Evolutionary conservation across 2,888 invertebrate species (phyloP).

Genomic region (Latrodectus elegans): DNA sequence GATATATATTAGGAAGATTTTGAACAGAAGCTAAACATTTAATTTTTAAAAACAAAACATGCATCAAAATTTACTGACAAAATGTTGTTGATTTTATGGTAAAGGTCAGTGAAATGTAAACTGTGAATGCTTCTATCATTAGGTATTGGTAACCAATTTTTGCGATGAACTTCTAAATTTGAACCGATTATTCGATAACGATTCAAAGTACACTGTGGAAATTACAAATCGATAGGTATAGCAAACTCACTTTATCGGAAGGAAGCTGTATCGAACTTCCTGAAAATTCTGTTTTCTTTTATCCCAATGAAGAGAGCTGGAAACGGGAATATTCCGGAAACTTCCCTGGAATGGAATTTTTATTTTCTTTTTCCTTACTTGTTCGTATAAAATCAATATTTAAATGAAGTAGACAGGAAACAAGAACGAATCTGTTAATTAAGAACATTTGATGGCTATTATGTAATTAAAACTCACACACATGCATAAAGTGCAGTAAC

Average conservation of each 20-base stretch:
- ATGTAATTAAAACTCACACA: too few relatives aligned
- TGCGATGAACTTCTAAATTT: constrained; percentile 32
- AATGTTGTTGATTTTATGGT: too few relatives aligned
- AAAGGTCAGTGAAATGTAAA: too few relatives aligned
- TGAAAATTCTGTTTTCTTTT: constrained; percentile 29
- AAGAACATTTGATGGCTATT: too few relatives aligned
- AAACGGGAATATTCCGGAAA: constrained; percentile 21
- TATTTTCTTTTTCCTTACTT: not conserved
- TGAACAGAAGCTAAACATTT: too few relatives aligned
- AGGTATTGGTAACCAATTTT: not conserved
- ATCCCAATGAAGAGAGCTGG: constrained; percentile 25
- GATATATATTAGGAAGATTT: too few relatives aligned
- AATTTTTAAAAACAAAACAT: too few relatives aligned
- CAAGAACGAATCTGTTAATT: too few relatives aligned
- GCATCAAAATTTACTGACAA: too few relatives aligned
- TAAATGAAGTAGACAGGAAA: too few relatives aligned
- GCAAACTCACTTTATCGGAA: constrained; percentile 29
- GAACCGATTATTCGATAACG: constrained; percentile 39
- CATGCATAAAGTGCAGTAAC: too few relatives aligned
- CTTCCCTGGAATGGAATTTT: constrained; percentile 11
- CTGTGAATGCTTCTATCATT: not conserved
- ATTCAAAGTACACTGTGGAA: constrained; percentile 15
- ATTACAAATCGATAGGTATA: constrained; percentile 30
- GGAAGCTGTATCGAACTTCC: constrained; percentile 53
- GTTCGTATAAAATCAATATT: too few relatives aligned